Evolutionary conservation across 1,140 invertebrate species (phyloP), one percentile per base, ranked within the genome.

Genomic region (Laupala kohalensis): DNA sequence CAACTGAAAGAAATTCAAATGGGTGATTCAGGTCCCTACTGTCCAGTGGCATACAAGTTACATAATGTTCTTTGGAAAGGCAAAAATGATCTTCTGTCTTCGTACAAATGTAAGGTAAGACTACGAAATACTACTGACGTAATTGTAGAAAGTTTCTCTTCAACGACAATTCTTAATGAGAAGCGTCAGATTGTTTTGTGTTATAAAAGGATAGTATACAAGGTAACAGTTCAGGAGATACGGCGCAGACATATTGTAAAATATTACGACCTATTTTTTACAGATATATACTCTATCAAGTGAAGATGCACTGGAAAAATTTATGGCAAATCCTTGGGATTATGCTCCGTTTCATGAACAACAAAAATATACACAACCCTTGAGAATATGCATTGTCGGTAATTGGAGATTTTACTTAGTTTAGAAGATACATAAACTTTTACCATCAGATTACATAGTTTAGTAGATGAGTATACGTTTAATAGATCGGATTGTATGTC

Each of bases 61-160:
- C 75, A 84, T 73, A 77, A 79, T 25, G 79, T 85, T 19, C 75
- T 88, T n/a, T 86, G 84, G 84, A 81, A 82, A 78, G 85, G 85
- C 5, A 86, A 84, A 78, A 75, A 81, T 64, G 81, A 85, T 68
- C 84, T 82, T 73, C 73, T 77, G 26, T 76, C 79, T 0, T 79
- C 81, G 74, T 84, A 82, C 76, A 76, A 83, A 72, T 80, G 85
- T 71, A 83, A 83, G 77, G 37, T 53, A 53, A 53, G 37, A n/a
- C n/a, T n/a, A n/a, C n/a, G n/a, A n/a, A n/a, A n/a, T n/a, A n/a
- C n/a, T n/a, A n/a, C n/a, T n/a, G n/a, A n/a, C n/a, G n/a, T n/a
- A n/a, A n/a, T n/a, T n/a, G n/a, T n/a, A n/a, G n/a, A n/a, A n/a
- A n/a, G n/a, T n/a, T n/a, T n/a, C n/a, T n/a, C n/a, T n/a, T n/a